Conservation (phyloP, 2,797 vertebrate genomes). For the Lepus oiostolus region DNA sequence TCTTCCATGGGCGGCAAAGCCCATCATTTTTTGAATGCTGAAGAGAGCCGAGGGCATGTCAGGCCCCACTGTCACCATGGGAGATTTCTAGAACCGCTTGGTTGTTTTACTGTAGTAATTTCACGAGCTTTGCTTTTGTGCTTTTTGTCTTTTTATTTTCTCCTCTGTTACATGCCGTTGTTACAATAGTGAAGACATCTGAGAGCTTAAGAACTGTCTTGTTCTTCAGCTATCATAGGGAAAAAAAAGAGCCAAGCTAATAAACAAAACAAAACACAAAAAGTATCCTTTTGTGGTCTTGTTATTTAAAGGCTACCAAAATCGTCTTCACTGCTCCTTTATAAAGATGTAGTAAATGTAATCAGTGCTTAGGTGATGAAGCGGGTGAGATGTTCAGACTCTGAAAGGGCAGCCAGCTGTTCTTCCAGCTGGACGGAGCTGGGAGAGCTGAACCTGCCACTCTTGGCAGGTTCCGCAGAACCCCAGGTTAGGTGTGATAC, state of each 20-base stretch:
- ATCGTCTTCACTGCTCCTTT: neutral
- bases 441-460: neutral
- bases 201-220: neutral
- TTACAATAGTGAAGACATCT: neutral
- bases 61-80: neutral
- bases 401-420: neutral
- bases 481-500: neutral
- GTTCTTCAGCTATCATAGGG: neutral
- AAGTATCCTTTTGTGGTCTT: neutral
- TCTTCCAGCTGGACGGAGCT: too few species aligned
- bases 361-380: neutral
- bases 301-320: neutral
- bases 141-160: neutral
- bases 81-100: neutral
- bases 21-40: neutral
- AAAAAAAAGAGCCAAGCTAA: neutral
- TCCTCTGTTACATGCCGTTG: neutral
- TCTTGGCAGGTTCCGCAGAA: rapidly evolving
- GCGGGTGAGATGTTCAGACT: neutral
- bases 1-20: rapidly evolving
- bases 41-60: neutral
- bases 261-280: neutral
- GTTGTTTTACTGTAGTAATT: neutral
- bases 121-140: neutral
- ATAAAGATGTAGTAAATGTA: neutral